Conservation (phyloP, 2,888 invertebrate species). For the Philereme transversata region DNA sequence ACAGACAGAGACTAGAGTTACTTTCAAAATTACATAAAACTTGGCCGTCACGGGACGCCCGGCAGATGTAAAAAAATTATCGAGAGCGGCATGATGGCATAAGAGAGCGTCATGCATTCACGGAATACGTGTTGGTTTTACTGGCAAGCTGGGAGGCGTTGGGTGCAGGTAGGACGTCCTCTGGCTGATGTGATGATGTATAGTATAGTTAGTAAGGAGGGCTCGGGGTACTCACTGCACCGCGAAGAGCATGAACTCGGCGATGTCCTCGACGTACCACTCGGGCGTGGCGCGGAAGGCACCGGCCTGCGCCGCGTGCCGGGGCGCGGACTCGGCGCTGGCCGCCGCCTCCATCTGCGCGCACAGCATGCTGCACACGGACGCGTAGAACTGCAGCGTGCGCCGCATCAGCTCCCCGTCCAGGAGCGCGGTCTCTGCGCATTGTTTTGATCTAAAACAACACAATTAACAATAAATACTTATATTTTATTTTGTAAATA, state of each 20-base stretch:
- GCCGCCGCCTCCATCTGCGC: conserved; percentile 89
- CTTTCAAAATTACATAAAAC: too few species aligned
- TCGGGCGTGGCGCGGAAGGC: conserved; percentile 96
- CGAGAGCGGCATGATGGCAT: too few species aligned
- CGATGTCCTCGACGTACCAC: conserved; percentile 98
- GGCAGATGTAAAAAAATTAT: too few species aligned
- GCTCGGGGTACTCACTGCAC: conserved; percentile 87
- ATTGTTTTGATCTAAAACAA: conserved; percentile 90
- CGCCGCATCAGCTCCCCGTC: conserved; percentile 93
- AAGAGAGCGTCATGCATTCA: too few species aligned
- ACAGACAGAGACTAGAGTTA: too few species aligned
- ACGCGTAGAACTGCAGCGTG: conserved; percentile 93
- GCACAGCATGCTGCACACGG: conserved; percentile 92
- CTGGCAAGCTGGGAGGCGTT: too few species aligned
- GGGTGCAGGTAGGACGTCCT: too few species aligned
- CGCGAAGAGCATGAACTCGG: conserved; percentile 96
- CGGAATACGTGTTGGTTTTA: too few species aligned
- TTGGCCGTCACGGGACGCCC: too few species aligned
- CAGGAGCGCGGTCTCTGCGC: conserved; percentile 94
- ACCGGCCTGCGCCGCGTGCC: conserved; percentile 60
- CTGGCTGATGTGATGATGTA: too few species aligned
- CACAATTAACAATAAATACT: neutral
- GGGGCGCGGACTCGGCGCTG: conserved; percentile 67
- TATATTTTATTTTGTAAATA: too few species aligned
- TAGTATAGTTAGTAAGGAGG: too few species aligned